Evolutionary conservation across 2,888 invertebrate genomes (phyloP), one percentile per base, ranked within the genome.

Genomic region (Sarcophaga variegata): DNA sequence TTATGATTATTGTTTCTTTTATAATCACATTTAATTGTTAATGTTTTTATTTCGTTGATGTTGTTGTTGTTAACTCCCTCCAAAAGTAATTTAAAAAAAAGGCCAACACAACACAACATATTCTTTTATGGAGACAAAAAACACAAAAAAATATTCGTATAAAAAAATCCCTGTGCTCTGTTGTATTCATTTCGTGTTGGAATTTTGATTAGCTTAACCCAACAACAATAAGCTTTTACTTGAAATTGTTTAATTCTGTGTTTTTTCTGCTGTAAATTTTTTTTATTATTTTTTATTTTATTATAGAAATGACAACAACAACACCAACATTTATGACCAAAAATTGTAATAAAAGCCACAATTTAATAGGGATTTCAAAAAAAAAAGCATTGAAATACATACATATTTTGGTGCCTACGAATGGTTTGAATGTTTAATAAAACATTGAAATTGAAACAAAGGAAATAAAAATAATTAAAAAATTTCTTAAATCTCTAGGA

Each of bases 131-230:
- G 27, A 25, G 64, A 62, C 27, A 60, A 64, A 64, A 45, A 4
- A 54, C 4, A 37, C 6, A 37, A 37, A 37, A 37, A 37, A 37
- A 0, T 2, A 37, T 8, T 37, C 37, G 37, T 8, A 62, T 5
- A 64, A 5, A 66, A 47, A 78, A 79, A 70, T 22, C 49, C 37
- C 64, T 76, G 67, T 47, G 8, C 1, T 4, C 45, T 37, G 20
- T 2, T 63, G 49, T 67, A 54, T 67, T 49, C 20, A 82, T 80
- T 81, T 88, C 89, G 88, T 89, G 89, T 78, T 78, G 89, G 89
- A 88, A 89, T 89, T 89, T 89, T 85, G 84, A 88, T 67, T 85
- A 83, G 81, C 66, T 79, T 81, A 87, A 86, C 85, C 80, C 77
- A 88, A 88, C 70, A 84, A 84, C 83, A 86, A 78, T 82, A 82